A percentile compares a stretch with the other conserved stretches of the same genome.
These are phyloP conservation scores for Lepus americanus DNA, from an alignment of 2,113 vertebrate species.

Conservation along the genomic window DNA sequence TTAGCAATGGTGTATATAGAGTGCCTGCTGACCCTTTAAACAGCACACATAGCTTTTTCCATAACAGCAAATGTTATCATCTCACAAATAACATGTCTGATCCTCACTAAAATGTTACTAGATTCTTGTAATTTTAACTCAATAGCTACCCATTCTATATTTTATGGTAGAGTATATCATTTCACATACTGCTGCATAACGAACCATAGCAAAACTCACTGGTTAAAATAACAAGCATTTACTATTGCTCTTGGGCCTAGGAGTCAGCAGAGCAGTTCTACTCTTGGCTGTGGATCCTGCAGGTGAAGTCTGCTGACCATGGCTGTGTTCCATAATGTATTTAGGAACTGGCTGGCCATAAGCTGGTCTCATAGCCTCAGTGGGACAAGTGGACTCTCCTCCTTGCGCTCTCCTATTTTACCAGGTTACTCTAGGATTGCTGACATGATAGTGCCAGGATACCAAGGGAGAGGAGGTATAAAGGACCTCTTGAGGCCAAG, in stretches of 20 bases:
- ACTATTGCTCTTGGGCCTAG: background rate
- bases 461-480: background rate
- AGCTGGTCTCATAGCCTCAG: background rate
- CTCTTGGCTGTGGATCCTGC: background rate
- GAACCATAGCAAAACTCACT: background rate
- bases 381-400: background rate
- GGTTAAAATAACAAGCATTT: background rate
- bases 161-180: background rate
- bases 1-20: background rate
- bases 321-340: background rate
- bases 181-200: background rate
- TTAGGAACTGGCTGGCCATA: background rate
- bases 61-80: background rate
- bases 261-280: background rate
- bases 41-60: background rate
- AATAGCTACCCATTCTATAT: background rate
- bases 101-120: background rate
- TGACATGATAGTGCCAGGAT: background rate
- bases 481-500: background rate
- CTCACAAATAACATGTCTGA: conserved; percentile 21
- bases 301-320: background rate
- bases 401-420: background rate
- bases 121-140: background rate
- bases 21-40: background rate
- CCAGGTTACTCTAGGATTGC: background rate